phyloP scores from a whole-genome alignment of 2,113 vertebrate genomes.

The Cyprinodon brontotheroides region DNA sequence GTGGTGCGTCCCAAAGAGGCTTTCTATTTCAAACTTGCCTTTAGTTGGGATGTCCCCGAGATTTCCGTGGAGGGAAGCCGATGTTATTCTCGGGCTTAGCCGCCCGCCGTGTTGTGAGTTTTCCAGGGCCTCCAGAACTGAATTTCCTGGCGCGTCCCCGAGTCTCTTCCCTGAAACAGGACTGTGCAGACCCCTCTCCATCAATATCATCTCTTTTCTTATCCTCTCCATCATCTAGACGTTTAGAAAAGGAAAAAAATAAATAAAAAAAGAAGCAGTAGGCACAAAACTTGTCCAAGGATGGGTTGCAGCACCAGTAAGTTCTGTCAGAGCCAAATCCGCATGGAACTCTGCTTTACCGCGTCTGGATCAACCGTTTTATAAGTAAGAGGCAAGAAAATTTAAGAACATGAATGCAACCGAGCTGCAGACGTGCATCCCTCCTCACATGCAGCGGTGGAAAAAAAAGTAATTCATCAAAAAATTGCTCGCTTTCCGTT shows the following conservation, averaged over 20 bases:
- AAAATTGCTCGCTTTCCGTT: constrained; percentile 87
- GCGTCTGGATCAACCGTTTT: constrained; percentile 88
- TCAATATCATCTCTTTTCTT: constrained; percentile 99
- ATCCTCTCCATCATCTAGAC: constrained; percentile 99
- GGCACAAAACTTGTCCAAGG: constrained; percentile 79
- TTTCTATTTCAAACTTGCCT: constrained; percentile 99
- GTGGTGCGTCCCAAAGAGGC: constrained; percentile 91
- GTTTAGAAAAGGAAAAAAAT: constrained; percentile 65
- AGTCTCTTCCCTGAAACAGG: constrained; percentile 94
- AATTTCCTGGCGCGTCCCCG: constrained; percentile 91
- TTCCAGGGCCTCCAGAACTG: constrained; percentile 98
- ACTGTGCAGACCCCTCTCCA: constrained; percentile 99
- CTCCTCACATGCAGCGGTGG: constrained; percentile 79
- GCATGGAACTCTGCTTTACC: constrained; percentile 94
- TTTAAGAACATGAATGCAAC: constrained; percentile 89
- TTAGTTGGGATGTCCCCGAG: constrained; percentile 92
- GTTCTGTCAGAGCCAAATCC: constrained; percentile 92
- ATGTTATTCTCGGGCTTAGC: constrained; percentile 94
- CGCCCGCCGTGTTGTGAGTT: constrained; percentile 97
- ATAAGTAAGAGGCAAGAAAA: constrained; percentile 89
- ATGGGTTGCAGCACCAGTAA: constrained; percentile 87
- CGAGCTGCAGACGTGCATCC: constrained; percentile 96
- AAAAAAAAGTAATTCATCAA: constrained; percentile 97
- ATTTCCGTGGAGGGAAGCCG: constrained; percentile 91
- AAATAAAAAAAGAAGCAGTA: constrained; percentile 31